Evolutionary conservation across 2,888 invertebrate species (phyloP), one percentile per base, ranked within the genome.

Genomic region (Temnothorax ravouxi): DNA sequence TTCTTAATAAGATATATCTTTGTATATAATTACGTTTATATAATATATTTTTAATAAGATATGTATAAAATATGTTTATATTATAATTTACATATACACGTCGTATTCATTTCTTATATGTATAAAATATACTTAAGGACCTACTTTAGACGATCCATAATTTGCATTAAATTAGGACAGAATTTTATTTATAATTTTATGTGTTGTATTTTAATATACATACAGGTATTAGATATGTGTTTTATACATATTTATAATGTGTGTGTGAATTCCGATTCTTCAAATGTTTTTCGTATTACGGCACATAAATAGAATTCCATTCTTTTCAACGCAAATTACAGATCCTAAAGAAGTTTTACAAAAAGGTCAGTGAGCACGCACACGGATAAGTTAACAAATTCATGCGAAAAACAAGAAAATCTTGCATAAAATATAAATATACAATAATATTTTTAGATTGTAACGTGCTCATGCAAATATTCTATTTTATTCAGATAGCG

Each of bases 191-290:
- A 5, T 62, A 41, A 62, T 62, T 62, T 41, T 38, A 21, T n/a
- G 21, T 62, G 4, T 18, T 29, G 2, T 62, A 61, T 18, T 59
- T 61, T 34, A 34, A 29, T 61, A 61, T 62, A n/a, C 0, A 64
- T 44, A 29, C 6, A 34, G 6, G 15, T 41, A 41, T 64, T 41
- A 34, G 2, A 38, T 61, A 8, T 25, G 2, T 21, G 6, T 41
- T 64, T 64, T 41, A 64, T 29, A 62, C 21, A 64, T 29, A 62
- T 62, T 21, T 44, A 64, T 64, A 44, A 41, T 41, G 34, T 62
- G 13, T 64, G 6, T 15, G 15, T 15, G 8, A 9, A 21, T 41
- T 64, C 21, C 8, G 8, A 64, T 41, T 64, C 15, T 21, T 41
- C 8, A 3, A 25, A 62, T 59, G 59, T 59, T 29, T 61, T 61